These are phyloP conservation scores for Gymnogyps californianus DNA, from an alignment of 2,113 vertebrate species.

Conservation along the genomic window DNA sequence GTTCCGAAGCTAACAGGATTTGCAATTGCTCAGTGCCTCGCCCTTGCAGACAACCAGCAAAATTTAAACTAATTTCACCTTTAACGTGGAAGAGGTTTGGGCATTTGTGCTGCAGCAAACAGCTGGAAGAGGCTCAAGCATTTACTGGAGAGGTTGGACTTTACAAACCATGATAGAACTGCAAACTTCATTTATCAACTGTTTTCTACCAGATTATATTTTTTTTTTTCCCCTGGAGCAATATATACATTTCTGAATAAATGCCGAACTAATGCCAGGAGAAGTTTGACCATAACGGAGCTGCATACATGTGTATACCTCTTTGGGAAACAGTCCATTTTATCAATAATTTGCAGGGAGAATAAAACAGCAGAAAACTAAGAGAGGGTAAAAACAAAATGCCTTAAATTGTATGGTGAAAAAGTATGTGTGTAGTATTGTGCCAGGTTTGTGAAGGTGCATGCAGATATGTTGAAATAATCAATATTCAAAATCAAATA, in stretches of 20 bases:
- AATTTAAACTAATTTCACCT: neutral
- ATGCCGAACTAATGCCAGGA: neutral
- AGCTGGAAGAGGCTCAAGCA: neutral
- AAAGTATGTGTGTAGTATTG: neutral
- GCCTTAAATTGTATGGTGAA: slow-evolving; percentile 39
- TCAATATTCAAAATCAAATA: neutral
- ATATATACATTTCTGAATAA: neutral
- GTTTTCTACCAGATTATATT: neutral
- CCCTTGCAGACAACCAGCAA: neutral
- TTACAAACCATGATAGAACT: neutral
- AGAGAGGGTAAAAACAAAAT: slow-evolving; percentile 38
- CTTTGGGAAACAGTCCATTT: neutral
- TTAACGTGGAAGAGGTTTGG: neutral
- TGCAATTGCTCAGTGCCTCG: neutral
- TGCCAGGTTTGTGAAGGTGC: neutral
- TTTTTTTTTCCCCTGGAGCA: neutral
- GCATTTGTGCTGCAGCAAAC: neutral
- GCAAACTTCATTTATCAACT: neutral
- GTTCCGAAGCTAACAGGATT: neutral
- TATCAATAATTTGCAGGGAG: neutral
- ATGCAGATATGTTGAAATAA: neutral
- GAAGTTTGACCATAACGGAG: neutral
- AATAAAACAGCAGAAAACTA: neutral
- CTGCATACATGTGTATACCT: neutral
- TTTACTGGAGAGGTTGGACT: neutral